phyloP scores from a whole-genome alignment of 2,797 vertebrate genomes.

The Dallia pectoralis region DNA sequence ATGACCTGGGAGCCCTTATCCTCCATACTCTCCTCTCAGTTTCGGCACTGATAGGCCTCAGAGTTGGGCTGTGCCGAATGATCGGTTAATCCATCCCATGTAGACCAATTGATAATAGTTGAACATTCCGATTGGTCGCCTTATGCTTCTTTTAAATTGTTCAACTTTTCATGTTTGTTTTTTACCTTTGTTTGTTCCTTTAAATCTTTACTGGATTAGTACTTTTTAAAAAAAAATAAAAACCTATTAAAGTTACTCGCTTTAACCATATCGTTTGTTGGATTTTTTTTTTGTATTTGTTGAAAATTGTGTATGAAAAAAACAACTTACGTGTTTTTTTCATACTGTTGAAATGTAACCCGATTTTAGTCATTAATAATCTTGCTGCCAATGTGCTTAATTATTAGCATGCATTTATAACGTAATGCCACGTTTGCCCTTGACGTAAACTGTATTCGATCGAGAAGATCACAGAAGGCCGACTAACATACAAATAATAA shows the following conservation, averaged over 20 bases:
- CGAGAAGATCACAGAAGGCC: neutral
- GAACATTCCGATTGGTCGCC: neutral
- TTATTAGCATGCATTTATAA: neutral
- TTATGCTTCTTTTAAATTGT: neutral
- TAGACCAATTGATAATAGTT: neutral
- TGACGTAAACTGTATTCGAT: neutral
- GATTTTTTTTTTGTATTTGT: neutral
- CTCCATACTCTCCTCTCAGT: conserved; percentile 58
- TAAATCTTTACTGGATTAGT: neutral
- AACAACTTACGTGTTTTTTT: neutral
- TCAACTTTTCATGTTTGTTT: neutral
- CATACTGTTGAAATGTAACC: neutral
- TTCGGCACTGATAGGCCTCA: conserved; percentile 63
- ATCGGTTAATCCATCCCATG: neutral
- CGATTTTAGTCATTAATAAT: neutral
- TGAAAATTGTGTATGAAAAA: neutral
- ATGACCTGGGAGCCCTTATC: conserved; percentile 49
- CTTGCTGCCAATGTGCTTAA: neutral
- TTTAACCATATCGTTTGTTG: neutral
- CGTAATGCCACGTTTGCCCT: neutral
- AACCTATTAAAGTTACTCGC: neutral
- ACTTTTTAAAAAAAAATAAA: neutral
- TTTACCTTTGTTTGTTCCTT: neutral
- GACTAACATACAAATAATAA: too few relatives aligned
- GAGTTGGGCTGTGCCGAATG: conserved; percentile 28